Conservation (phyloP, 2,797 vertebrate genomes). For the Meda fulgida region DNA sequence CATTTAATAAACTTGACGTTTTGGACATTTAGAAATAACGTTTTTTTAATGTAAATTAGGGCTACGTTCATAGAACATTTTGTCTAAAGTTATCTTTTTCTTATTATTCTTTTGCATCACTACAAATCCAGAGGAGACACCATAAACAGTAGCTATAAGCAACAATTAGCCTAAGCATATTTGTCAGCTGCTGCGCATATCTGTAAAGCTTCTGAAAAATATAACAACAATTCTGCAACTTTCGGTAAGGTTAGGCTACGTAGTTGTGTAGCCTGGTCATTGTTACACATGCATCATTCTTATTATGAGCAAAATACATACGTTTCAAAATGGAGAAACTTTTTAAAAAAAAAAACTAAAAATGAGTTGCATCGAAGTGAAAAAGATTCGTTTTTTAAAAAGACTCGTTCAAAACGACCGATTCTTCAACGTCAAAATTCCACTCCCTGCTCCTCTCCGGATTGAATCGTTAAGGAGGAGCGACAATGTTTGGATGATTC, state of each 20-base stretch:
- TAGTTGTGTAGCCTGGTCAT: background rate
- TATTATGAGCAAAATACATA: background rate
- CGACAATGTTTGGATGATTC: background rate
- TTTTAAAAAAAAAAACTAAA: background rate
- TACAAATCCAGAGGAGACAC: background rate
- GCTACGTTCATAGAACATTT: background rate
- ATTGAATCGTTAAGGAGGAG: constrained; percentile 80
- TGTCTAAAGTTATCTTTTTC: background rate
- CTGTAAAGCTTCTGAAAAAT: background rate
- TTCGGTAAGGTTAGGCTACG: background rate
- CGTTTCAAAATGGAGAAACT: background rate
- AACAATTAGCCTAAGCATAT: background rate
- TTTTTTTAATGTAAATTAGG: background rate
- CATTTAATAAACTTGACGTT: background rate
- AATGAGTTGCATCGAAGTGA: background rate
- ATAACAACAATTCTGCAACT: too few relatives aligned
- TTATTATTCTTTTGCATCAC: background rate
- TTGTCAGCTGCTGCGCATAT: background rate
- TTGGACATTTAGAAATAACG: background rate
- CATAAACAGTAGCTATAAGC: background rate
- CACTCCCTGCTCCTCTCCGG: constrained; percentile 70
- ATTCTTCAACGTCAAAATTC: background rate
- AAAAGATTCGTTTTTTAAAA: background rate
- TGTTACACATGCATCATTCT: background rate
- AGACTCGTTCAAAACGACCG: constrained; percentile 19